These are phyloP conservation scores for Rhinoraja longicauda DNA, from an alignment of 2,797 vertebrate species.

Conservation along the genomic window DNA sequence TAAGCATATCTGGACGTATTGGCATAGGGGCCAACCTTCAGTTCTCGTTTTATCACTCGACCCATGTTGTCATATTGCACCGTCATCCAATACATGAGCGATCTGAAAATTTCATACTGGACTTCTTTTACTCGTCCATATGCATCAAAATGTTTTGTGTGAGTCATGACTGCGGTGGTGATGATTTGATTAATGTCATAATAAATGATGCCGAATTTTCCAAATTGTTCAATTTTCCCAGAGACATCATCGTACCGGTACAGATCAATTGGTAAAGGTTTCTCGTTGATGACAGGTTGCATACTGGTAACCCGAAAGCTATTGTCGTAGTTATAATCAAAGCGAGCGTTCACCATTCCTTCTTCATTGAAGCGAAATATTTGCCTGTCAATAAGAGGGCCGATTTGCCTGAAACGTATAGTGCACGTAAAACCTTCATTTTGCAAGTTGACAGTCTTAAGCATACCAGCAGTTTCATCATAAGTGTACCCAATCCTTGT, in stretches of 20 bases:
- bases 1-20: constrained; percentile 94
- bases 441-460: constrained; percentile 91
- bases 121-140: constrained; percentile 96
- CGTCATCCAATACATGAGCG: constrained; percentile 99
- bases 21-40: constrained; percentile 94
- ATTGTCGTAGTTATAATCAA: constrained; percentile 99
- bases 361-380: constrained; percentile 97
- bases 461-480: constrained; percentile 85
- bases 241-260: constrained; percentile 96
- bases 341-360: constrained; percentile 95
- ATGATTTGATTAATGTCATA: constrained; percentile 98
- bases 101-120: constrained; percentile 96
- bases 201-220: constrained; percentile 97
- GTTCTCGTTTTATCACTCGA: constrained; percentile 87
- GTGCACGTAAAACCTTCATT: constrained; percentile 93
- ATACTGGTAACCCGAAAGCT: constrained; percentile 97
- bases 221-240: constrained; percentile 94
- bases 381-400: constrained; percentile 91
- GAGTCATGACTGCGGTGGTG: constrained; percentile 96
- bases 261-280: constrained; percentile 88
- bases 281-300: constrained; percentile 97
- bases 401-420: constrained; percentile 93
- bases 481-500: constrained; percentile 88
- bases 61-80: constrained; percentile 98
- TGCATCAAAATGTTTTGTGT: constrained; percentile 96